Conservation (phyloP, 2,113 vertebrate genomes). For the Chlorodrepanis virens region DNA sequence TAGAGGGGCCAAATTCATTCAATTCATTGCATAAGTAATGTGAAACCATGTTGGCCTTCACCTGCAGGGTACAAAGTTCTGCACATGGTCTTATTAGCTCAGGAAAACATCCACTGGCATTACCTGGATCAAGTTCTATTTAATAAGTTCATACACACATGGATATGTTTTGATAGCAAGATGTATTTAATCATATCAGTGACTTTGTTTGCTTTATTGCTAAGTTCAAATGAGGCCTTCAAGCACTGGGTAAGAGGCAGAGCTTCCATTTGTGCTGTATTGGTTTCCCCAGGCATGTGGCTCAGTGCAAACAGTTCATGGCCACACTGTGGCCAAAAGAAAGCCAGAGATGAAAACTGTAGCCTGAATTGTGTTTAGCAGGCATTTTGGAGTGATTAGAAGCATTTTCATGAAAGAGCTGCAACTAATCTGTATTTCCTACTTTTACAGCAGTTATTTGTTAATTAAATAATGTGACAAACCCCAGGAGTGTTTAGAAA, state of each 20-base stretch:
- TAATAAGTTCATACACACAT: background rate
- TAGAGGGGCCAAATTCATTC: background rate
- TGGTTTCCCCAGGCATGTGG: background rate
- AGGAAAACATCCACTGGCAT: background rate
- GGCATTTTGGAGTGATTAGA: background rate
- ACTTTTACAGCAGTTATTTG: background rate
- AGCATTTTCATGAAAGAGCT: background rate
- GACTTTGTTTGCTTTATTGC: background rate
- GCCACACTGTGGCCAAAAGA: background rate
- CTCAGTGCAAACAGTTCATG: background rate
- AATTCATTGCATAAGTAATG: background rate
- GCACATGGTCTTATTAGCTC: background rate
- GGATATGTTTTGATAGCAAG: background rate
- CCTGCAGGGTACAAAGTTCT: conserved; percentile 47
- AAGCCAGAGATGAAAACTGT: background rate
- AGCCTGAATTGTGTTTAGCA: background rate
- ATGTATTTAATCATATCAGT: background rate
- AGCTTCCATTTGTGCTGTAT: background rate
- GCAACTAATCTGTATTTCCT: background rate
- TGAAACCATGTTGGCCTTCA: background rate
- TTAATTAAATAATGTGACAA: background rate
- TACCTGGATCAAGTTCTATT: conserved; percentile 15
- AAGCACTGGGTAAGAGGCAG: background rate
- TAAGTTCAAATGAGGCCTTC: background rate
- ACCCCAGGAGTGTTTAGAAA: background rate